Evolutionary conservation across 1,140 invertebrate species (phyloP), one percentile per base, ranked within the genome.

Genomic region (Solenopsis fugax): DNA sequence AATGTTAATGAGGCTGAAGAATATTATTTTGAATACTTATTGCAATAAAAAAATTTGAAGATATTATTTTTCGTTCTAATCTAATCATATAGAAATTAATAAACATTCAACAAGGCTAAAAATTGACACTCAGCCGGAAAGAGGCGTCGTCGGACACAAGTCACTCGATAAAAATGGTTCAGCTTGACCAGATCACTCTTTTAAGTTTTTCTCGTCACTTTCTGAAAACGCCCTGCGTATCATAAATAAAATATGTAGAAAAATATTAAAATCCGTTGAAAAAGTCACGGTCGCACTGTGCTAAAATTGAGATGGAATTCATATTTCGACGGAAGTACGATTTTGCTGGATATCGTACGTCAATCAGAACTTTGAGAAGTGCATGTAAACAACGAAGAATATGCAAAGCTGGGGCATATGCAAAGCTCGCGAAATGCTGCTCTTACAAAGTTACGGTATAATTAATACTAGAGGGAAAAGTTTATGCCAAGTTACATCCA

Each of bases 391-490:
- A 48, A 41, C 18, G 67, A 18, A 45, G 3, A 10, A 41, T 65
- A 65, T 41, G 41, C n/a, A 45, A 29, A 29, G 45, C 5, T 34
- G 13, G 24, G 10, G 24, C 45, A 12, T 56, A n/a, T 18, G 48
- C 45, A 37, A 50, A 58, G n/a, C 18, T 21, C 24, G 52, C 6
- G 65, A 58, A 71, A 72, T 34, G 12, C 24, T 34, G 34, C 18
- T 82, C 45, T 58, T 73, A 9, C 21, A 21, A 21, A 60, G 18
- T 75, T 84, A 13, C 54, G 41, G 34, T 73, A 56, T 34, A 60
- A 84, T 84, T 84, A 75, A 73, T 84, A 73, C 13, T 12, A 10
- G 18, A 34, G 12, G 13, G 29, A 18, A 48, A 84, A 84, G 41
- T 84, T 80, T 5, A 54, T 16, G n/a, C 9, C 34, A 80, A 67